Conservation (phyloP, 1,140 invertebrate species). For the Lucilia cuprina region DNA sequence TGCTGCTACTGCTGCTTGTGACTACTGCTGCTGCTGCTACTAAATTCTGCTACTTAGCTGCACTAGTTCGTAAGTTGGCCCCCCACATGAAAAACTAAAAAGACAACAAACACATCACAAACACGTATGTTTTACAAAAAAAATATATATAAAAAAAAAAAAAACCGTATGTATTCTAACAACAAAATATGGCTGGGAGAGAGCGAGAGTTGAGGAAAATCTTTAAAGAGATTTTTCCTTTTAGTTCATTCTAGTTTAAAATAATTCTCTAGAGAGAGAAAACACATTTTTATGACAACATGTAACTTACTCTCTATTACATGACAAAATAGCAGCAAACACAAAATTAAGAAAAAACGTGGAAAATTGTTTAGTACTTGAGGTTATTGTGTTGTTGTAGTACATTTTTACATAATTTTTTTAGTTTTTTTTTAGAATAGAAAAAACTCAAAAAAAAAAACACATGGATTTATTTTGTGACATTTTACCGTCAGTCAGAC, state of each 20-base stretch:
- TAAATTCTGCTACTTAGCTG: neutral
- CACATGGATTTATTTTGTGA: neutral
- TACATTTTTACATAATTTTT: neutral
- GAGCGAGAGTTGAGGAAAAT: neutral
- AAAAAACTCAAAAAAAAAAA: neutral
- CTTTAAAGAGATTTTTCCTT: slow-evolving; percentile 1
- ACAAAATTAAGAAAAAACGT: neutral
- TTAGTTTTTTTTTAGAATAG: too few species aligned
- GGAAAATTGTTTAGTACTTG: slow-evolving; percentile 21
- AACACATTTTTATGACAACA: too few species aligned
- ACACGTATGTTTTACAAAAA: neutral
- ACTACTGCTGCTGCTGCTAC: neutral
- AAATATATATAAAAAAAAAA: too few species aligned
- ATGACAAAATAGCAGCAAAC: neutral
- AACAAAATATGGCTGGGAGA: neutral
- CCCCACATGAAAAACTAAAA: slow-evolving; percentile 33
- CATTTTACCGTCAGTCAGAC: neutral
- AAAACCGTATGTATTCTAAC: neutral
- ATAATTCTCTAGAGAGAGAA: neutral
- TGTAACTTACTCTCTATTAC: too few species aligned
- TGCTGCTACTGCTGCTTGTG: neutral
- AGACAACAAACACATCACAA: neutral
- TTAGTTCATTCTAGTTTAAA: neutral
- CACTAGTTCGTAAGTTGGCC: slow-evolving; percentile 16
- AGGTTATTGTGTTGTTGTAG: neutral